Conservation (phyloP, 1,140 invertebrate species). For the Pectinophora gossypiella region DNA sequence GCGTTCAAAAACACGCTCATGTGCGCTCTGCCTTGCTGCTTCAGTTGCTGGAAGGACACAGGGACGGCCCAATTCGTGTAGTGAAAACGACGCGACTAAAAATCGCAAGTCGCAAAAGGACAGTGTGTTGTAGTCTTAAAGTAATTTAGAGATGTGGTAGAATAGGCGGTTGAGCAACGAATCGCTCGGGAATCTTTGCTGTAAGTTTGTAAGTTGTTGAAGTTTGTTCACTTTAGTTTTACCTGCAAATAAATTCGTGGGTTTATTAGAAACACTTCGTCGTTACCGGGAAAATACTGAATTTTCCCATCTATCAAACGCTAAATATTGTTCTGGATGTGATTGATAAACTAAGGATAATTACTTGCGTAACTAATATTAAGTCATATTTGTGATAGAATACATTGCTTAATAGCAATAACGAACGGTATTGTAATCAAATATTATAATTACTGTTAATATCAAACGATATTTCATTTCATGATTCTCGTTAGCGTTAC, state of each 20-base stretch:
- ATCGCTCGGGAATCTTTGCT: neutral
- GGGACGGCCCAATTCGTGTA: constrained; percentile 60
- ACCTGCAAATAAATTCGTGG: neutral
- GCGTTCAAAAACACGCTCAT: constrained; percentile 96
- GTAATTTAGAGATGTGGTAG: neutral
- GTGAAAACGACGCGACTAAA: constrained; percentile 23
- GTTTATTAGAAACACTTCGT: neutral
- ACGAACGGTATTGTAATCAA: too few species aligned
- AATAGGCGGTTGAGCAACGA: neutral
- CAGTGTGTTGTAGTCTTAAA: neutral
- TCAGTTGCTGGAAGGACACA: constrained; percentile 70
- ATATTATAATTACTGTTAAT: too few species aligned
- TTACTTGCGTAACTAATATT: neutral
- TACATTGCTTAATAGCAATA: too few species aligned
- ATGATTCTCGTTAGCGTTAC: too few species aligned
- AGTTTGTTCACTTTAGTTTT: neutral
- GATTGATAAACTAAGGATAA: too few species aligned
- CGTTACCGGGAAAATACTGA: too few species aligned
- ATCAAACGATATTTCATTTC: too few species aligned
- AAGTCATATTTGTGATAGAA: neutral
- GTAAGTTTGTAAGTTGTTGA: neutral
- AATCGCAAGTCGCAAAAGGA: constrained; percentile 7
- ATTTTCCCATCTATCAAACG: too few species aligned
- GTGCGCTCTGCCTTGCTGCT: constrained; percentile 85
- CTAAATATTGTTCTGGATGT: too few species aligned